These are phyloP conservation scores for Brachyopa scutellaris DNA, from an alignment of 2,888 invertebrate genomes.

Conservation along the genomic window DNA sequence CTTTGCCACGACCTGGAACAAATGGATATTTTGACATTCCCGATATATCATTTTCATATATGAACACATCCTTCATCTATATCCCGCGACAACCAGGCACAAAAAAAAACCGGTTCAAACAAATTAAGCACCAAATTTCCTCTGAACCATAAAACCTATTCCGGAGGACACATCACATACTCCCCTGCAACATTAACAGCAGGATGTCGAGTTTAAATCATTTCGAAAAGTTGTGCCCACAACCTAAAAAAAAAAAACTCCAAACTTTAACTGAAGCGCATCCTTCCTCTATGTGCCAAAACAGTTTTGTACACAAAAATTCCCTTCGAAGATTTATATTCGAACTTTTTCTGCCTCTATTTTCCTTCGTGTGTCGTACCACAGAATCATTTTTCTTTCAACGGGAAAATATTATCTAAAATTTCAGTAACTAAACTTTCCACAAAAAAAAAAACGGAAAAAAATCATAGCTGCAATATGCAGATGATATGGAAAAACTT, in stretches of 20 bases:
- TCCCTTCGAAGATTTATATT: slow-evolving; percentile 59
- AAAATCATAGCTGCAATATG: slow-evolving; percentile 34
- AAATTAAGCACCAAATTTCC: no score
- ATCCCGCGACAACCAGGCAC: no score
- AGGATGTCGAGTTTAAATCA: slow-evolving; percentile 51
- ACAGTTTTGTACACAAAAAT: slow-evolving; percentile 33
- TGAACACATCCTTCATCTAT: no score
- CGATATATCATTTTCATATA: no score
- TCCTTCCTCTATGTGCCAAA: slow-evolving; percentile 7
- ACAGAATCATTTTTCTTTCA: slow-evolving; percentile 63
- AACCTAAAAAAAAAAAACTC: slow-evolving; percentile 5
- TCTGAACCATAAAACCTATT: slow-evolving; percentile 41
- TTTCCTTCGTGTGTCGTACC: slow-evolving; percentile 22
- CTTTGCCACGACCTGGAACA: no score
- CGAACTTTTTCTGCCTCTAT: slow-evolving; percentile 44
- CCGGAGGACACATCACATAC: not conserved
- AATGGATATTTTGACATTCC: no score
- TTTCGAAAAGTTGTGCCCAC: slow-evolving; percentile 26
- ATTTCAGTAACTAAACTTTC: slow-evolving; percentile 41
- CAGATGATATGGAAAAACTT: slow-evolving; percentile 61
- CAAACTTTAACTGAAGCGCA: slow-evolving; percentile 32
- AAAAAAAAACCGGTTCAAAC: no score
- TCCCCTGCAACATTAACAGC: slow-evolving; percentile 28
- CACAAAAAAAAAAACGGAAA: not conserved
- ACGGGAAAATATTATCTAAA: slow-evolving; percentile 32